Evolutionary conservation across 1,140 invertebrate genomes (phyloP), one percentile per base, ranked within the genome.

Genomic region (Lutraria rhynchaena): DNA sequence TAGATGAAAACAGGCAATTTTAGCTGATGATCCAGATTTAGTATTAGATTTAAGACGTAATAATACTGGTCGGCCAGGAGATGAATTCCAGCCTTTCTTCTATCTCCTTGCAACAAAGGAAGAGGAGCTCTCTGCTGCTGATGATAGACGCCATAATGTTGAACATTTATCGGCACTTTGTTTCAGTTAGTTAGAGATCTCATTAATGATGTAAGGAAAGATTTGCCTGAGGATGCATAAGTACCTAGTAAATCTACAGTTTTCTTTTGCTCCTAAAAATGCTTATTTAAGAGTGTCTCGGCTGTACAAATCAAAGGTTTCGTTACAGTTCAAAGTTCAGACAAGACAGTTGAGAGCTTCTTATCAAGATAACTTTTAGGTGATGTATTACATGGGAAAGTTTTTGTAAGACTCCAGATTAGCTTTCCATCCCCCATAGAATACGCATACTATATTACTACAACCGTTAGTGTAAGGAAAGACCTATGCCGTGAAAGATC

Each of bases 221-320:
- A 61, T 9, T 31, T 46, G 13, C 37, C 35, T 7, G 37, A 41
- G 15, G 73, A 65, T 22, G 63, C 78, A 33, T 24, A 58, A 24
- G 71, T 76, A 17, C 84, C 84, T 0, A 60, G 49, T 74, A 77
- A 81, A 49, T 63, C 57, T 0, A 83, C 74, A 55, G 75, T 65
- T 83, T 69, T 33, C 80, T 0, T 85, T 83, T 81, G 80, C 63
- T 0, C 81, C 70, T 11, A 74, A 69, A 73, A 81, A 76, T 58
- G 61, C 76, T 4, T 53, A 83, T 58, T 35, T 17, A 5, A 73
- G 81, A 5, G 57, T 57, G 29, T 24, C 73, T 55, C 71, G 67
- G 57, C 44, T 81, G 0, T 83, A 81, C 22, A 80, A 70, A 29
- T 44, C 70, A 22, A 19, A 27, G 9, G 29, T 85, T 22, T 24